Evolutionary conservation across 2,797 vertebrate species (phyloP).

Genomic region (Sandelia bainsii): DNA sequence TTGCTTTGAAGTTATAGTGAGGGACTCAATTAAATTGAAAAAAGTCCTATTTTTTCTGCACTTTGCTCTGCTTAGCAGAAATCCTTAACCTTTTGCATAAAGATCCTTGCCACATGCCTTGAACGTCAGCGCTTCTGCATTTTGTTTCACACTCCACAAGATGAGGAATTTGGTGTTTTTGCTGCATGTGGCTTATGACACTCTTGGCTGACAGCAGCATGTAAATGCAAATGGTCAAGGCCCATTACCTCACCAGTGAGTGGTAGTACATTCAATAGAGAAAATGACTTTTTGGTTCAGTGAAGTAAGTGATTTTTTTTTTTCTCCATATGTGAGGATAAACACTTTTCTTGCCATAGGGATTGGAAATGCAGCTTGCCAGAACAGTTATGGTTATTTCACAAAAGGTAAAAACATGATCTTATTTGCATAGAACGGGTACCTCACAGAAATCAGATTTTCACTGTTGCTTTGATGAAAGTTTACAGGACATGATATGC

Average conservation of each 20-base stretch:
- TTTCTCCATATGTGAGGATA: constrained; percentile 39
- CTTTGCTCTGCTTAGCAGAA: constrained; percentile 51
- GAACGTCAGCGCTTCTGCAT: constrained; percentile 20
- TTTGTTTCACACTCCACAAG: constrained; percentile 28
- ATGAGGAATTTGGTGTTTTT: constrained; percentile 42
- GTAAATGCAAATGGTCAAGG: constrained; percentile 77
- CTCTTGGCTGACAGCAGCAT: constrained; percentile 63
- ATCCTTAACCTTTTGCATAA: constrained; percentile 50
- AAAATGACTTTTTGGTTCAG: constrained; percentile 72
- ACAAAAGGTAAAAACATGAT: constrained; percentile 22
- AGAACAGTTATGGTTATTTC: constrained; percentile 30
- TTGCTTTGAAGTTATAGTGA: constrained; percentile 80
- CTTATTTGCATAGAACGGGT: constrained; percentile 15
- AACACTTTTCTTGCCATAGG: constrained; percentile 45
- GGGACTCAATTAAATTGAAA: constrained; percentile 72
- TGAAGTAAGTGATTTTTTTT: constrained; percentile 63
- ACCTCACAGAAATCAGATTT: constrained; percentile 8
- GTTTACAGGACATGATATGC: background rate
- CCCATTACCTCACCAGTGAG: constrained; percentile 76
- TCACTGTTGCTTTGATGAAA: constrained; percentile 18
- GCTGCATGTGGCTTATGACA: constrained; percentile 43
- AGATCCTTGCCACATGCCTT: constrained; percentile 9
- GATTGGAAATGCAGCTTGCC: constrained; percentile 42
- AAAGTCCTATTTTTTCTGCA: constrained; percentile 17
- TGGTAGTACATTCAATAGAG: constrained; percentile 68